Evolutionary conservation across 2,888 invertebrate genomes (phyloP), one percentile per base, ranked within the genome.

Genomic region (Aphodius sticticus): DNA sequence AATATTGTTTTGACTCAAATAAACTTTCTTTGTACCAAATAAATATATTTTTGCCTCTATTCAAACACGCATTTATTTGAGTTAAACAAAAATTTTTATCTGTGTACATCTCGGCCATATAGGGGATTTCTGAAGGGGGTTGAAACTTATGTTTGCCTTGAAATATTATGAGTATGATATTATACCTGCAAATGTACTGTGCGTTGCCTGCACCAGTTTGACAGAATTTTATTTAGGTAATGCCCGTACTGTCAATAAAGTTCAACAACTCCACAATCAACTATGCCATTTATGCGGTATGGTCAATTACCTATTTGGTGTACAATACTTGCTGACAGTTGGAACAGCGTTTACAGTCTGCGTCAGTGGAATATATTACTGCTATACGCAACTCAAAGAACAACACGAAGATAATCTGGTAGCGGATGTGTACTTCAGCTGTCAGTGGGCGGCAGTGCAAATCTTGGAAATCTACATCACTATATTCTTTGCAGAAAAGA

Each of bases 361-460:
- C n/a, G 79, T 83, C n/a, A 83, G 76, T 14, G 80, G 83, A 80
- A 78, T 83, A 15, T 83, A 83, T 69, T 80, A 78, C 26, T 81
- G 81, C 76, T 84, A 82, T 69, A 79, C 74, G 12, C 26, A 36
- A 16, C 69, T 80, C 9, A 77, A 77, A n/a, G n/a, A 70, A 26
- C 15, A 7, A 9, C 26, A 77, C 15, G 69, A 80, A 37, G 26
- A 79, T 6, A 70, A 77, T 69, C 16, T 77, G 14, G 12, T 81
- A 5, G 16, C 76, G 6, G 81, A 82, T 75, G 77, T 81, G 15
- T 83, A 81, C 79, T 82, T 83, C 69, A 83, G 82, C 53, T 69
- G 81, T n/a, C 84, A 84, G 69, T 84, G 83, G 84, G 80, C 72
- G 7, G 37, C 80, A n/a, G 38, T 83, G 2, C 83, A 83, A 79